phyloP scores from a whole-genome alignment of 2,888 invertebrate genomes.

The Lepidocyrtinus sp. region DNA sequence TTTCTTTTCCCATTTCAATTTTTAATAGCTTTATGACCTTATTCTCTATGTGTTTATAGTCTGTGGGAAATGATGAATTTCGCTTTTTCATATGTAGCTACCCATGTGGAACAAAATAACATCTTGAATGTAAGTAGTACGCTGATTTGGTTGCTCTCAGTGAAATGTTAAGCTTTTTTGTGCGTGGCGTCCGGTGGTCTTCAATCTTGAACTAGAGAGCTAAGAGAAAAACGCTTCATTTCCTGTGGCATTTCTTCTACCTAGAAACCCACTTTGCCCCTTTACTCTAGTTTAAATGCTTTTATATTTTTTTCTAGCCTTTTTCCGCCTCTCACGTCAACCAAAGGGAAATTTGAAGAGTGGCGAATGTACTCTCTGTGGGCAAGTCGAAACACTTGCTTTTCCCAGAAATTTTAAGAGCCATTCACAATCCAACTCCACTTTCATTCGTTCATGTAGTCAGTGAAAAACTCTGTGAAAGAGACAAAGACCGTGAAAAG shows the following conservation, averaged over 20 bases:
- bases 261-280: neutral
- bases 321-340: neutral
- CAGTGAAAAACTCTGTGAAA: too few species aligned
- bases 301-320: neutral
- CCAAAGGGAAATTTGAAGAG: neutral
- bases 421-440: too few species aligned
- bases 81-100: too few species aligned
- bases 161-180: neutral
- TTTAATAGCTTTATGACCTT: neutral
- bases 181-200: neutral
- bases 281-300: neutral
- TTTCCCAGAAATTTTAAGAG: too few species aligned
- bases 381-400: too few species aligned
- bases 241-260: neutral
- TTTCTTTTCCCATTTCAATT: neutral
- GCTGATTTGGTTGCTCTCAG: neutral
- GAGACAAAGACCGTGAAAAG: too few species aligned
- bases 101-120: too few species aligned
- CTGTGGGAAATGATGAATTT: neutral
- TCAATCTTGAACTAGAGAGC: neutral
- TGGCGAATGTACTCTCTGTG: neutral
- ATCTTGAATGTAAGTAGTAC: too few species aligned
- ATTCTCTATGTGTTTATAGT: too few species aligned
- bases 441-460: too few species aligned
- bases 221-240: neutral